Percentiles rank a stretch among this genome's conserved stretches.
phyloP scores from a whole-genome alignment of 2,113 vertebrate species.

The Pitta sordida region DNA sequence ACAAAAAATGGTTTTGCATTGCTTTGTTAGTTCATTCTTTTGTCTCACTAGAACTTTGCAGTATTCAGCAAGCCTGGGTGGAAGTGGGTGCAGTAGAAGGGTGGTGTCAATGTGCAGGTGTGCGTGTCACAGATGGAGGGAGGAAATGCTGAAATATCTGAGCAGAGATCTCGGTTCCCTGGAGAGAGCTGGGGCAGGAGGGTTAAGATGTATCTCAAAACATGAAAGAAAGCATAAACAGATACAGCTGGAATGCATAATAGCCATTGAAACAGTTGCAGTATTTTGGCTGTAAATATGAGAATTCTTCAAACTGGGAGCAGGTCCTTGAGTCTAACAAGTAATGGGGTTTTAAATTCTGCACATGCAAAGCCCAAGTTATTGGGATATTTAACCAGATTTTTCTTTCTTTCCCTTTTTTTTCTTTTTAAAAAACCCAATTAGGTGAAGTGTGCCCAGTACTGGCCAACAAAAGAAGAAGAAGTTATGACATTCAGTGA shows the following conservation, averaged over 20 bases:
- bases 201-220: not conserved
- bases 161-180: not conserved
- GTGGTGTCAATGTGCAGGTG: not conserved
- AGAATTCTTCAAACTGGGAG: not conserved
- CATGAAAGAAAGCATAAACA: not conserved
- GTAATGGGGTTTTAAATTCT: not conserved
- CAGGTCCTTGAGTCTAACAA: not conserved
- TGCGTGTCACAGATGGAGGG: not conserved
- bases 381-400: not conserved
- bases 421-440: not conserved
- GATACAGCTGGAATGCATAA: not conserved
- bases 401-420: not conserved
- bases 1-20: not conserved
- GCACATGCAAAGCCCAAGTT: not conserved
- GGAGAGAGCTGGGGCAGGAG: not conserved
- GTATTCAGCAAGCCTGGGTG: not conserved
- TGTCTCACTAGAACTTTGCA: not conserved
- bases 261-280: not conserved
- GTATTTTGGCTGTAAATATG: not conserved
- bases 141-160: not conserved
- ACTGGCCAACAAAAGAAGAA: slow-evolving; percentile 90
- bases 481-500: slow-evolving; percentile 88
- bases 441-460: slow-evolving; percentile 97
- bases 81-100: not conserved
- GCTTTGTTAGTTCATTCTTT: not conserved